Percentiles rank a stretch among this genome's conserved stretches.
Conservation (phyloP, 2,888 invertebrate species). For the Eupelmus urozonus region DNA sequence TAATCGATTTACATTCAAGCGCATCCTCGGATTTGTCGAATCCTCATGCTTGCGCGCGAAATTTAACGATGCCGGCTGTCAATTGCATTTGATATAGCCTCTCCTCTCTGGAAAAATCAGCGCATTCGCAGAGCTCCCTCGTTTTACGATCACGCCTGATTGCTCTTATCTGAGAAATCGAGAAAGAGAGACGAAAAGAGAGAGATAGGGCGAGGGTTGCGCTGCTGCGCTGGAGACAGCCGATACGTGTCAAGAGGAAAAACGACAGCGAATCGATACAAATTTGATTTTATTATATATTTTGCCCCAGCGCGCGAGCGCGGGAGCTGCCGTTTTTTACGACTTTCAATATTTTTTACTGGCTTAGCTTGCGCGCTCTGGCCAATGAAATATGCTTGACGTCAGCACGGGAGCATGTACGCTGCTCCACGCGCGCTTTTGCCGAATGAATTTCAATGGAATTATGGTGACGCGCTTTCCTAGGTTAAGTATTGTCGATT, state of each 20-base stretch:
- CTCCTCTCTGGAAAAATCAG: constrained; percentile 19
- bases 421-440: constrained; percentile 4
- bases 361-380: constrained; percentile 10
- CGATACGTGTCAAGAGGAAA: constrained; percentile 31
- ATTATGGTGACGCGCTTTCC: no score
- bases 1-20: no score
- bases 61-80: constrained; percentile 40
- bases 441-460: neutral
- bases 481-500: no score
- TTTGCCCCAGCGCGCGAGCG: constrained; percentile 14
- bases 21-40: no score
- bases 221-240: no score
- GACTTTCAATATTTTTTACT: constrained; percentile 55
- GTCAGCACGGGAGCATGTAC: constrained; percentile 30
- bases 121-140: constrained; percentile 1
- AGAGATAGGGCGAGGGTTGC: neutral
- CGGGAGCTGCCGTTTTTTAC: constrained; percentile 34
- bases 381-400: constrained; percentile 42
- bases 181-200: neutral
- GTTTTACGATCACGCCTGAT: constrained; percentile 55
- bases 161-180: constrained; percentile 40
- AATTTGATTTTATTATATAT: constrained; percentile 58
- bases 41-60: no score
- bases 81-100: constrained; percentile 24
- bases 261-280: constrained; percentile 53